A percentile compares a stretch with the other conserved stretches of the same genome.
Conservation (phyloP, 2,113 vertebrate species). For the Drymodes brunneopygia region DNA sequence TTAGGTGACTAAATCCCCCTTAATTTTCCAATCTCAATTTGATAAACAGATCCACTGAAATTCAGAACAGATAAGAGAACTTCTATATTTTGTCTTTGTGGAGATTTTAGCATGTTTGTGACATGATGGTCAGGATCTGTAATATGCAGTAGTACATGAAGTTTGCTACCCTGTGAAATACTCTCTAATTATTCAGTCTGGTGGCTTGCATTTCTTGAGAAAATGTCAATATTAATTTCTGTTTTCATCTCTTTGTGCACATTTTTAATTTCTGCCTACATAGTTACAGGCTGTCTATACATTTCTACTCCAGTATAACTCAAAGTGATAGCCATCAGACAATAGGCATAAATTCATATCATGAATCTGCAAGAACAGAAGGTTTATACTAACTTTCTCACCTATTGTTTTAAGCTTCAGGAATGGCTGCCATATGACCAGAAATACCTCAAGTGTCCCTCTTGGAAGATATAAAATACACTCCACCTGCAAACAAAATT, state of each 20-base stretch:
- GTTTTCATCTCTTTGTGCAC: neutral
- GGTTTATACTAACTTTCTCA: neutral
- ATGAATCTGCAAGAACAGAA: neutral
- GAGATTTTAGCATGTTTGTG: neutral
- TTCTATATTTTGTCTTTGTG: neutral
- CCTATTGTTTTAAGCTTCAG: neutral
- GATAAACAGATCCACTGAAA: neutral
- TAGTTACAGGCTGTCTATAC: neutral
- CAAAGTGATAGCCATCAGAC: neutral
- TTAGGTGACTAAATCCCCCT: neutral
- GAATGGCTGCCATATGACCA: neutral
- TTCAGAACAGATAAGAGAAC: neutral
- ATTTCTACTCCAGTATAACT: neutral
- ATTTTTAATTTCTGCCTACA: neutral
- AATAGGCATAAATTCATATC: neutral
- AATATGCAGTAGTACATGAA: neutral
- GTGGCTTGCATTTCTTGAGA: neutral
- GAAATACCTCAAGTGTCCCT: neutral
- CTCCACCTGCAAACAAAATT: neutral
- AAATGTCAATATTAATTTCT: neutral
- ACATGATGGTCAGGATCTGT: neutral
- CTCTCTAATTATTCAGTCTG: neutral
- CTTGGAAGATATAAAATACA: conserved; percentile 2
- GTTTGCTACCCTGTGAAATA: neutral
- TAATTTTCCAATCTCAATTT: neutral